A percentile compares a stretch with the other conserved stretches of the same genome.
Conservation (phyloP, 2,113 vertebrate species). For the Carollia perspicillata region DNA sequence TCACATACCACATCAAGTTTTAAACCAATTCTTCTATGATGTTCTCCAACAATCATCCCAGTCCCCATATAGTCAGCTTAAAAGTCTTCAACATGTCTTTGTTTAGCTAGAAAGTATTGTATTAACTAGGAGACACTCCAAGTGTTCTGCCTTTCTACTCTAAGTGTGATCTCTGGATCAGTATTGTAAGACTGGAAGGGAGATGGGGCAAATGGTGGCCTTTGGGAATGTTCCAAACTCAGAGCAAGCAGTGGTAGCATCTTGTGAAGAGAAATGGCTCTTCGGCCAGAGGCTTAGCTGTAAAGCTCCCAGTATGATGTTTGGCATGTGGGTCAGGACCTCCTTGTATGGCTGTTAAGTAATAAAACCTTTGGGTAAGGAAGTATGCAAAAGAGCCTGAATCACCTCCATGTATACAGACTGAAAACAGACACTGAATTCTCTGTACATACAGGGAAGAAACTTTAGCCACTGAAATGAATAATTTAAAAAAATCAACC, state of each 20-base stretch:
- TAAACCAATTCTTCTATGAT: neutral
- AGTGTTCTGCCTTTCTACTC: neutral
- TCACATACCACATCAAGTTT: neutral
- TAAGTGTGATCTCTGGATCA: neutral
- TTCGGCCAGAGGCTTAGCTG: neutral
- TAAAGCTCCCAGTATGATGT: neutral
- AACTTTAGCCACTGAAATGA: neutral
- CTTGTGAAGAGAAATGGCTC: neutral
- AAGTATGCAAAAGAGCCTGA: neutral
- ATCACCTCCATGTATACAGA: neutral
- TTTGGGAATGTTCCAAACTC: neutral
- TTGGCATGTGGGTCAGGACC: neutral
- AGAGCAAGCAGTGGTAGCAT: neutral
- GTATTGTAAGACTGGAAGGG: neutral
- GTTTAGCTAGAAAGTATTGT: neutral
- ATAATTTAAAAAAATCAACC: neutral
- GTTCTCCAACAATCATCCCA: neutral
- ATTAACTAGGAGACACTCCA: neutral
- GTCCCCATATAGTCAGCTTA: neutral
- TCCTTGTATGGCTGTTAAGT: neutral
- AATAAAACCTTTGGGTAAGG: constrained; percentile 27
- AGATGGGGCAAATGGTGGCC: neutral
- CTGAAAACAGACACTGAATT: neutral
- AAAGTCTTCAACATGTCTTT: neutral
- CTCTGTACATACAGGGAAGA: neutral